A percentile compares a stretch with the other conserved stretches of the same genome.
These are phyloP conservation scores for Leucophenga montana DNA, from an alignment of 2,888 invertebrate genomes.

Conservation along the genomic window DNA sequence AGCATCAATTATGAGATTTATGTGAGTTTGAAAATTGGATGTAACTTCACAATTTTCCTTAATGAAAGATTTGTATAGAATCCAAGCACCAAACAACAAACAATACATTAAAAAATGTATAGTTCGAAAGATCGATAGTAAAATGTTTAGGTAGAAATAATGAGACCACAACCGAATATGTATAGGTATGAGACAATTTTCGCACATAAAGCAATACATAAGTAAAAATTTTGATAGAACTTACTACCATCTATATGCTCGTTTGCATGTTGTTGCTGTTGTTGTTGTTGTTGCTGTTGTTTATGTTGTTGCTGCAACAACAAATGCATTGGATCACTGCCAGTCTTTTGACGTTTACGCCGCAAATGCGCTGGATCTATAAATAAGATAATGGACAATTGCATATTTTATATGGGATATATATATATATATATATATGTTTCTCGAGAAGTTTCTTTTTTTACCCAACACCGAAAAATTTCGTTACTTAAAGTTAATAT, in stretches of 20 bases:
- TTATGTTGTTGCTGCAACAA: constrained; percentile 68
- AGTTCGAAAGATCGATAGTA: too few relatives aligned
- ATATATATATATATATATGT: too few relatives aligned
- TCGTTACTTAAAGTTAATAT: too few relatives aligned
- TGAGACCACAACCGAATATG: not conserved
- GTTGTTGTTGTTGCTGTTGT: constrained; percentile 64
- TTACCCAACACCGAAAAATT: too few relatives aligned
- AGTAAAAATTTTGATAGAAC: constrained; percentile 47
- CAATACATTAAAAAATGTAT: too few relatives aligned
- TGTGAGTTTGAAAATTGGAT: too few relatives aligned
- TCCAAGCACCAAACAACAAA: too few relatives aligned
- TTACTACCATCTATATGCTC: constrained; percentile 72
- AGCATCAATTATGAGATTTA: too few relatives aligned
- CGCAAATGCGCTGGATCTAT: constrained; percentile 78
- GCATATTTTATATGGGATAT: too few relatives aligned
- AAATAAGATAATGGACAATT: constrained; percentile 65
- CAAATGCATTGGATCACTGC: constrained; percentile 73
- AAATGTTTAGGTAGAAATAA: not conserved
- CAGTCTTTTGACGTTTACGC: constrained; percentile 72
- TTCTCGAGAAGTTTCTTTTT: too few relatives aligned
- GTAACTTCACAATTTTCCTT: too few relatives aligned
- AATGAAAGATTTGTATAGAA: too few relatives aligned
- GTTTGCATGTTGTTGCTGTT: constrained; percentile 56
- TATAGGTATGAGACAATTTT: not conserved
- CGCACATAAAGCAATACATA: not conserved